A percentile compares a stretch with the other conserved stretches of the same genome.
Evolutionary conservation across 2,113 vertebrate species (phyloP).

Genomic region (Perognathus longimembris): DNA sequence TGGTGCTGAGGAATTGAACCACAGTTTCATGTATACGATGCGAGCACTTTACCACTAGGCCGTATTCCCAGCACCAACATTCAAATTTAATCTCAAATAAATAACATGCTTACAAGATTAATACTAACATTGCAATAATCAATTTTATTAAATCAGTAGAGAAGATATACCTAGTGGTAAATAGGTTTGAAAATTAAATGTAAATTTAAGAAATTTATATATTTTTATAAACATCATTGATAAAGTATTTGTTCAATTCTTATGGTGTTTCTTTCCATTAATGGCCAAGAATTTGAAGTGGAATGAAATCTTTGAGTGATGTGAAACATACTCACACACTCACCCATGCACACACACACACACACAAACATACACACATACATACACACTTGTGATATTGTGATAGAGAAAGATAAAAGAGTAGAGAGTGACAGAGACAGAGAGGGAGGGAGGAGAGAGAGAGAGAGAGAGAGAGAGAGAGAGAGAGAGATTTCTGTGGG

Average conservation of each 20-base stretch:
- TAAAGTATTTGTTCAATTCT: background rate
- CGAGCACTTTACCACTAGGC: too few species aligned
- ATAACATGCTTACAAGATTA: background rate
- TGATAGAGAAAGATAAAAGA: background rate
- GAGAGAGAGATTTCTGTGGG: background rate
- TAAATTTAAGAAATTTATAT: background rate
- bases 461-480: background rate
- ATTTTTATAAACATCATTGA: background rate
- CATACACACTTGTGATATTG: too few species aligned
- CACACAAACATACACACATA: too few species aligned
- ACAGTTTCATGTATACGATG: too few species aligned
- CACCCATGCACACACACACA: too few species aligned
- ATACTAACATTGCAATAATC: background rate
- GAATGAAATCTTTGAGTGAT: background rate
- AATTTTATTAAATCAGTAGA: background rate
- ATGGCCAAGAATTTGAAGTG: background rate
- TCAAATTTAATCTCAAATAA: background rate
- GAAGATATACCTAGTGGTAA: background rate
- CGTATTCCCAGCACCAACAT: too few species aligned
- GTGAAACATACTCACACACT: too few species aligned
- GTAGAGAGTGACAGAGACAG: accelerated
- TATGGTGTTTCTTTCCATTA: background rate
- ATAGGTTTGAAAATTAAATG: background rate
- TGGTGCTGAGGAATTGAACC: too few species aligned
- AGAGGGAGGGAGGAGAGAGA: too few species aligned